Conservation (phyloP, 2,797 vertebrate species). For the Poecilia velifera region DNA sequence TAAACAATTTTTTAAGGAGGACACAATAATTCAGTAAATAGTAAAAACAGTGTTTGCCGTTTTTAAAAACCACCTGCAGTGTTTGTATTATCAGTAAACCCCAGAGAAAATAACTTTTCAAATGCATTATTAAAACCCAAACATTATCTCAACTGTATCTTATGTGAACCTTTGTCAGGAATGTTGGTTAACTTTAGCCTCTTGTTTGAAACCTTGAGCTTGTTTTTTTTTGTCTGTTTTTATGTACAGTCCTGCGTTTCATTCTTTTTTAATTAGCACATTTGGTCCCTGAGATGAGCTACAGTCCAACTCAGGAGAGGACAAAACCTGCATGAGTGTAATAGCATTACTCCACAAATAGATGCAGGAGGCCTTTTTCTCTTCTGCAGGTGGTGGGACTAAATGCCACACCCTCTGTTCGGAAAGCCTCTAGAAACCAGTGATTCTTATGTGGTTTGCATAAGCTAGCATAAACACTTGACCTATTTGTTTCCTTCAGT, state of each 20-base stretch:
- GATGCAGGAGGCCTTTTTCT: conserved; percentile 81
- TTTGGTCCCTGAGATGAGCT: conserved; percentile 81
- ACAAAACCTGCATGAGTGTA: conserved; percentile 78
- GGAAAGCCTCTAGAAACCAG: conserved; percentile 28
- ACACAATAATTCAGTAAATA: background rate
- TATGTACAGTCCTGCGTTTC: conserved; percentile 71
- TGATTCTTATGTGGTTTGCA: conserved; percentile 54
- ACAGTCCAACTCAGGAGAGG: conserved; percentile 78
- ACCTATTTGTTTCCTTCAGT: conserved; percentile 52
- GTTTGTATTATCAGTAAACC: background rate
- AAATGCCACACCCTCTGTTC: conserved; percentile 80
- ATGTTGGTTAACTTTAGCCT: conserved; percentile 3
- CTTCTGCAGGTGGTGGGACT: conserved; percentile 83
- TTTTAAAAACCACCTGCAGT: background rate
- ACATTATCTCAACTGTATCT: too few relatives aligned
- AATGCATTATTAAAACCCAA: too few relatives aligned
- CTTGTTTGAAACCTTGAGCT: conserved; percentile 25
- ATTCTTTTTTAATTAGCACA: conserved; percentile 87
- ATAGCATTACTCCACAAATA: conserved; percentile 75
- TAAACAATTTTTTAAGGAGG: background rate
- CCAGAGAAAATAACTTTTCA: background rate
- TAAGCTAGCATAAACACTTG: conserved; percentile 36
- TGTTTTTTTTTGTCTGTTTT: conserved; percentile 42
- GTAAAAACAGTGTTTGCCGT: background rate
- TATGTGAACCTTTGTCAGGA: background rate